Evolutionary conservation across 2,888 invertebrate species (phyloP), one percentile per base, ranked within the genome.

Genomic region (Eurytoma adleriae): DNA sequence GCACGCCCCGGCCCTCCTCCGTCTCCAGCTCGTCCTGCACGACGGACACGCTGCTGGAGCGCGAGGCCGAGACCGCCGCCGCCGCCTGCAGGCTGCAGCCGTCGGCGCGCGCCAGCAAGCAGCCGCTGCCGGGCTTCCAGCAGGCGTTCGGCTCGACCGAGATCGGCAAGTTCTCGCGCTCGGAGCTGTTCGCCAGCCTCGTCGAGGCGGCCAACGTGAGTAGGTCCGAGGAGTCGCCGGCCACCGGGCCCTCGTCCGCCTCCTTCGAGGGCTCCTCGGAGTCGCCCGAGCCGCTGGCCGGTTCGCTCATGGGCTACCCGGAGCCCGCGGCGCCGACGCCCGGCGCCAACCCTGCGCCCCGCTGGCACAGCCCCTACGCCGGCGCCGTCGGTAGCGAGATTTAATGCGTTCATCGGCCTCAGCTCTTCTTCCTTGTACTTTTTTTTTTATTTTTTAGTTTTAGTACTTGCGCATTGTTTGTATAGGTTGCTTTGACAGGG

Each of bases 141-240:
- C 96, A 96, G 91, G 96, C 96, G 0, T 96, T 96, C 89, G 96
- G 96, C 40, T 95, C 96, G 48, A 96, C 96, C 30, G 96, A 96
- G 91, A 95, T 96, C 83, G 96, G 96, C n/a, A 94, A 95, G 83
- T 96, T 96, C 86, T 94, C 95, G 7, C 89, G 91, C 80, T 91
- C 91, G 50, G 95, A 95, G 87, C 94, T 94, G 72, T 95, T 95
- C 89, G 93, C 93, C 81, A 93, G 93, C 83, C 92, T 93, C 83
- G 93, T 93, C 85, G 91, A 92, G 50, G 92, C 92, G 24, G 91
- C 86, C 78, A 83, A 82, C 73, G 82, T 83, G 78, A 91, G 86
- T 85, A 87, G 83, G 71, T 30, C 67, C 14, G 70, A 67, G 57
- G 68, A 61, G 20, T 57, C 12, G 10, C 40, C 40, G n/a, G 14